Evolutionary conservation across 2,888 invertebrate species (phyloP).

Genomic region (Epistrophella euchroma): DNA sequence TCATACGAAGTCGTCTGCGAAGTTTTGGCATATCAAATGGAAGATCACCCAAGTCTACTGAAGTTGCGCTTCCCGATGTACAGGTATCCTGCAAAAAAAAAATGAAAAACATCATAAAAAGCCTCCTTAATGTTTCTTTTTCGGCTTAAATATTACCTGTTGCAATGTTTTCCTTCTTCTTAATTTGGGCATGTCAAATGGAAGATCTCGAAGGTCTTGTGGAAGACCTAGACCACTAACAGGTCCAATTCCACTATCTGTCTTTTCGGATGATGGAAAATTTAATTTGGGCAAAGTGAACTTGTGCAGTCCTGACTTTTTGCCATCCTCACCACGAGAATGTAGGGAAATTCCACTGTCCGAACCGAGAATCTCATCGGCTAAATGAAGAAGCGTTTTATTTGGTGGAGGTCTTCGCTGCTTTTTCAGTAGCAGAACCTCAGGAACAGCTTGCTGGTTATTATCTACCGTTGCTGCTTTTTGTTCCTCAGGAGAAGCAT

Average conservation of each 20-base stretch:
- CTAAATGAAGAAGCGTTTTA: slow-evolving; percentile 86
- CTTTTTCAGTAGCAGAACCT: slow-evolving; percentile 79
- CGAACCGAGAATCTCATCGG: slow-evolving; percentile 92
- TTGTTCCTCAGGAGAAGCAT: slow-evolving; percentile 87
- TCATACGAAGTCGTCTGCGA: slow-evolving; percentile 89
- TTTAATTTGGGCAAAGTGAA: slow-evolving; percentile 85
- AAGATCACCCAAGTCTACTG: slow-evolving; percentile 91
- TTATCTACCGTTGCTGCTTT: slow-evolving; percentile 71
- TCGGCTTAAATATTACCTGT: slow-evolving; percentile 82
- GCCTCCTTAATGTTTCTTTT: neutral
- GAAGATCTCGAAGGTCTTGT: slow-evolving; percentile 90
- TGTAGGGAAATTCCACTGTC: slow-evolving; percentile 95
- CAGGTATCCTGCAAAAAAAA: slow-evolving; percentile 83
- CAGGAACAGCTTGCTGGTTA: slow-evolving; percentile 67
- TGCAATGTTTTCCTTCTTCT: slow-evolving; percentile 88
- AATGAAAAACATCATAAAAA: neutral
- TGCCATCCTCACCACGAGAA: slow-evolving; percentile 90
- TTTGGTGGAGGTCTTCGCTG: slow-evolving; percentile 88
- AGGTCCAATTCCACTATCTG: slow-evolving; percentile 80
- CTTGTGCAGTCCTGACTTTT: slow-evolving; percentile 86
- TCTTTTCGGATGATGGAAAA: slow-evolving; percentile 85
- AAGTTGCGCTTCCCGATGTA: slow-evolving; percentile 89
- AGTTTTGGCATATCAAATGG: slow-evolving; percentile 97
- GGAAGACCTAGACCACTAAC: slow-evolving; percentile 84
- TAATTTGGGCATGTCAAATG: slow-evolving; percentile 95